Percentiles rank a stretch among this genome's conserved stretches.
These are phyloP conservation scores for Sturnira hondurensis DNA, from an alignment of 2,113 vertebrate species.

Conservation along the genomic window DNA sequence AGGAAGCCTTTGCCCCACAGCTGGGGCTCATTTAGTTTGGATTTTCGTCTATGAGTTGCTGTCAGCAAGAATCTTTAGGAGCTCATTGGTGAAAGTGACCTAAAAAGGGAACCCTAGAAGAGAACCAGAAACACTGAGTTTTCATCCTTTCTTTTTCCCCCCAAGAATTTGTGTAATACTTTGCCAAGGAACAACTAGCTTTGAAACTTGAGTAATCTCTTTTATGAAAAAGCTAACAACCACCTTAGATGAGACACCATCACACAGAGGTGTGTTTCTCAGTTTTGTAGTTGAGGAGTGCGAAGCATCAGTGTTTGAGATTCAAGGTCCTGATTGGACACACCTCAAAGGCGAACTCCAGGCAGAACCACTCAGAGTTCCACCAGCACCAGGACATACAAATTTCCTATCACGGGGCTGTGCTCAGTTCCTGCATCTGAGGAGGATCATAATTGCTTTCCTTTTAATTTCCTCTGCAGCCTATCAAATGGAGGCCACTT, in stretches of 20 bases:
- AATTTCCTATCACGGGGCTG: not conserved
- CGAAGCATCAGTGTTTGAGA: not conserved
- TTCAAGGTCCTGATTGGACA: slow-evolving; percentile 32
- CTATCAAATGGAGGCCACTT: slow-evolving; percentile 37
- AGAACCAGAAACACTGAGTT: not conserved
- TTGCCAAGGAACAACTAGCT: slow-evolving; percentile 19
- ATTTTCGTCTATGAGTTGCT: slow-evolving; percentile 62
- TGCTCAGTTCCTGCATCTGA: not conserved
- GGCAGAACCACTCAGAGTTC: slow-evolving; percentile 3
- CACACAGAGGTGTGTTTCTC: not conserved
- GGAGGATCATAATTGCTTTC: slow-evolving; percentile 3
- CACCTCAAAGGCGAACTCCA: slow-evolving; percentile 53
- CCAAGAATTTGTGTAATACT: not conserved
- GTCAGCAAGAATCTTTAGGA: slow-evolving; percentile 53
- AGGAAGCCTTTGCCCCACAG: slow-evolving; percentile 1
- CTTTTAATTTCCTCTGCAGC: slow-evolving; percentile 41
- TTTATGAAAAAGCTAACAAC: slow-evolving; percentile 43
- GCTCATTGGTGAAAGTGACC: slow-evolving; percentile 55
- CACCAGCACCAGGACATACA: not conserved
- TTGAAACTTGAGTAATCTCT: slow-evolving; percentile 27
- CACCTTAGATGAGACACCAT: slow-evolving; percentile 22
- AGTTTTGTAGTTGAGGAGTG: not conserved
- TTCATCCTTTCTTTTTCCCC: not conserved
- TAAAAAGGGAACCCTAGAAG: slow-evolving; percentile 13
- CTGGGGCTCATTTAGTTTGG: slow-evolving; percentile 53